These are phyloP conservation scores for Osmoderma eremita DNA, from an alignment of 2,888 invertebrate genomes.

Conservation along the genomic window DNA sequence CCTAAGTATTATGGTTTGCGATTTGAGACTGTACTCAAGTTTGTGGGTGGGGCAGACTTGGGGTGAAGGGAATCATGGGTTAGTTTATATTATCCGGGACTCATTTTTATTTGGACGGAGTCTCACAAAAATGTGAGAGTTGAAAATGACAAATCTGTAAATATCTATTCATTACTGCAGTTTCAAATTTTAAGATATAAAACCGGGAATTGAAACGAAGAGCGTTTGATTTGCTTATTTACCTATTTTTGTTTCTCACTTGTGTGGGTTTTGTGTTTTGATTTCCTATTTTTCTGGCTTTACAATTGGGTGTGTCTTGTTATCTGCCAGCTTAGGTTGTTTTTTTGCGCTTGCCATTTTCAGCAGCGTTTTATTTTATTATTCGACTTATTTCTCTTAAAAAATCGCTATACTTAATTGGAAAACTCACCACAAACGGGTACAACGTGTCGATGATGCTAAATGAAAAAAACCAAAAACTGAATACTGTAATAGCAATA, in stretches of 20 bases:
- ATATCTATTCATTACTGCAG: no score
- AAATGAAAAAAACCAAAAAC: neutral
- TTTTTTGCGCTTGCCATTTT: conserved; percentile 26
- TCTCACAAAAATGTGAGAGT: no score
- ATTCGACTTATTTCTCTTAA: conserved; percentile 6
- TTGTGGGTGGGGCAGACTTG: no score
- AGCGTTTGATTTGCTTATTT: neutral
- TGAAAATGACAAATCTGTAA: no score
- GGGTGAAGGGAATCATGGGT: no score
- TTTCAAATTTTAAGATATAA: no score
- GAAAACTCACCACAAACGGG: conserved; percentile 4
- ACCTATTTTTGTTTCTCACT: neutral
- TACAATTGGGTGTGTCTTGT: conserved; percentile 14
- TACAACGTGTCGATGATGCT: conserved; percentile 26
- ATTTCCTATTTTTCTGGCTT: conserved; percentile 26
- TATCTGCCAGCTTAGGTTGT: conserved; percentile 29
- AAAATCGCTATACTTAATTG: neutral
- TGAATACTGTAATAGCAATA: neutral
- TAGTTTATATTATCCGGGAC: no score
- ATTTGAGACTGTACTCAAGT: no score
- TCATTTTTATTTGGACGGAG: no score
- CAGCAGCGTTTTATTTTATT: conserved; percentile 11
- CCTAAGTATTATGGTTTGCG: no score
- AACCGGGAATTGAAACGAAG: no score
- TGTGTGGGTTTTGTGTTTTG: conserved; percentile 19